phyloP scores from a whole-genome alignment of 2,888 invertebrate species.

The Monopis laevigella region DNA sequence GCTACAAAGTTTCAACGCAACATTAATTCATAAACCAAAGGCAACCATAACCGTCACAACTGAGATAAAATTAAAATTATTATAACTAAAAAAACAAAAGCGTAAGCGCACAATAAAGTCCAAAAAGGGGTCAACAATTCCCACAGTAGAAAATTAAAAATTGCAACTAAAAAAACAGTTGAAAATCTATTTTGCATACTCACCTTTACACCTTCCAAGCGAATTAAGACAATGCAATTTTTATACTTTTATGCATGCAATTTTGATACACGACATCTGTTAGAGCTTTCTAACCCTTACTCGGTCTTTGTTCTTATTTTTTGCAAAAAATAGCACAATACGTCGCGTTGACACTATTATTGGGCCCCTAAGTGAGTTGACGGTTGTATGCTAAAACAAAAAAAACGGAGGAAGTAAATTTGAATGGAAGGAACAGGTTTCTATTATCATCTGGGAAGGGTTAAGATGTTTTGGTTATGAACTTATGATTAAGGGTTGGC shows the following conservation, averaged over 20 bases:
- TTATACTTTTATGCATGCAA: conserved; percentile 11
- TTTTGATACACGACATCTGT: conserved; percentile 41
- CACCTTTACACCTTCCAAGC: conserved; percentile 39
- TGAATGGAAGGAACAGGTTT: conserved; percentile 50
- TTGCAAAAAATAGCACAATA: conserved; percentile 36
- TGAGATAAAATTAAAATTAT: conserved; percentile 8
- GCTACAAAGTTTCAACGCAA: no score
- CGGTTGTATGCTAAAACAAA: conserved; percentile 49
- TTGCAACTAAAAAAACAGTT: conserved; percentile 46
- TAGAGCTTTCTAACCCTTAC: conserved; percentile 33
- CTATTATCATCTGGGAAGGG: conserved; percentile 55
- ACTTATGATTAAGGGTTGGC: conserved; percentile 9
- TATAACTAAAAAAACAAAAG: conserved; percentile 2
- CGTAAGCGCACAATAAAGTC: conserved; percentile 25
- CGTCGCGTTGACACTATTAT: conserved; percentile 57
- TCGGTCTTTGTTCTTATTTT: conserved; percentile 43
- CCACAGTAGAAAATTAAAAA: conserved; percentile 36
- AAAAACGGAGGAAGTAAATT: conserved; percentile 41
- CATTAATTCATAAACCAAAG: no score
- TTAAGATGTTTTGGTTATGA: conserved; percentile 41
- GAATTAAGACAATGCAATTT: conserved; percentile 46
- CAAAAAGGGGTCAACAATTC: conserved; percentile 48
- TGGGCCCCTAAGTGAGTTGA: conserved; percentile 12
- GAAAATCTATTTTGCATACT: conserved; percentile 39
- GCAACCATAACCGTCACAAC: conserved; percentile 2